Conservation (phyloP, 1,140 invertebrate genomes). For the Parasteatoda tepidariorum region DNA sequence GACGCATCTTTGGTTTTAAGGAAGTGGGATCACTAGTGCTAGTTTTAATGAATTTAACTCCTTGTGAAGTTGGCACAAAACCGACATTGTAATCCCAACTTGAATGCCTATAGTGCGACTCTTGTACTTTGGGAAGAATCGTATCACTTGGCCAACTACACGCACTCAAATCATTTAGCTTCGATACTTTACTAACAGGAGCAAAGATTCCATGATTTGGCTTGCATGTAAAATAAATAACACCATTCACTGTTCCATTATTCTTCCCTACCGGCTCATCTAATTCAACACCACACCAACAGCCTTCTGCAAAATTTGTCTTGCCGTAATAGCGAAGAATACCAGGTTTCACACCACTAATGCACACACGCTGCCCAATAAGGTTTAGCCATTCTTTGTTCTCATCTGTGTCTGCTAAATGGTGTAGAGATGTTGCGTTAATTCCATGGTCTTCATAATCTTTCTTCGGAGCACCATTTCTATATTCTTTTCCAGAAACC, state of each 20-base stretch:
- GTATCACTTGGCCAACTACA: background rate
- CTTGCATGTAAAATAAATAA: conserved; percentile 72
- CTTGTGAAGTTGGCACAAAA: background rate
- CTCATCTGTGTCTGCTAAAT: conserved; percentile 11
- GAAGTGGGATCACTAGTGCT: conserved; percentile 45
- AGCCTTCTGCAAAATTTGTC: conserved; percentile 73
- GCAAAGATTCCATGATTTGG: conserved; percentile 71
- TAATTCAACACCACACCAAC: conserved; percentile 77
- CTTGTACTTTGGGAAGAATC: background rate
- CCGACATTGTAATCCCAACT: conserved; percentile 30
- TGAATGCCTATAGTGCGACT: background rate
- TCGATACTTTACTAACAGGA: conserved; percentile 69
- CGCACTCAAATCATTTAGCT: conserved; percentile 24
- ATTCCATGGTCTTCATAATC: background rate
- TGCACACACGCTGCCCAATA: conserved; percentile 72
- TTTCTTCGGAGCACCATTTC: conserved; percentile 1
- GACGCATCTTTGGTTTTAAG: background rate
- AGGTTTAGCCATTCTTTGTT: conserved; percentile 33
- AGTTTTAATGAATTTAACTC: conserved; percentile 37
- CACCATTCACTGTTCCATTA: conserved; percentile 74
- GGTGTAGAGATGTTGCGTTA: background rate
- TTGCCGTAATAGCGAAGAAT: conserved; percentile 73
- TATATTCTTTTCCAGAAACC: background rate
- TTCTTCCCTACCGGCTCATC: conserved; percentile 74
- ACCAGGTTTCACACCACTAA: conserved; percentile 71